phyloP scores from a whole-genome alignment of 1,140 invertebrate genomes.

The Ostrea denselamellosa region DNA sequence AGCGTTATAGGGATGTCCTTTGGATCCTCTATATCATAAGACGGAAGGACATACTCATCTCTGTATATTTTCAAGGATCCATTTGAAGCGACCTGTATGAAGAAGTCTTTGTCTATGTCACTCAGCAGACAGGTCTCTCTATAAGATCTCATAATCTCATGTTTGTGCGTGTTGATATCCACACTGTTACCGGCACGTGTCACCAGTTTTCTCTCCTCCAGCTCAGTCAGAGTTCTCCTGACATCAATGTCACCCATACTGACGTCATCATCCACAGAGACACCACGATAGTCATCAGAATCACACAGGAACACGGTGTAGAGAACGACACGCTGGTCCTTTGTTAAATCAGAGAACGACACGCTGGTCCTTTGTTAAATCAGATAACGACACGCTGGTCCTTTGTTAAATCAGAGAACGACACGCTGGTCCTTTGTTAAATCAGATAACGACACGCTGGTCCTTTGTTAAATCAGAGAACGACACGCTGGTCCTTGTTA shows the following conservation, averaged over 20 bases:
- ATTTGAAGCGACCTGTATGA: neutral
- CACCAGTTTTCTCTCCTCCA: neutral
- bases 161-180: neutral
- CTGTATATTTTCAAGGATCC: neutral
- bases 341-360: neutral
- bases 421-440: neutral
- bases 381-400: neutral
- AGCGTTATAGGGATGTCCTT: neutral
- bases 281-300: neutral
- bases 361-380: neutral
- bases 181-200: neutral
- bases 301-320: neutral
- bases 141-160: neutral
- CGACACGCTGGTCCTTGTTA: too few species aligned
- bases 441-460: neutral
- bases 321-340: neutral
- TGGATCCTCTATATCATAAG: neutral
- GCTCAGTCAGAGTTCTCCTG: neutral
- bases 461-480: neutral
- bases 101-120: neutral
- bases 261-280: neutral
- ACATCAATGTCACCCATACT: neutral
- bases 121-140: neutral
- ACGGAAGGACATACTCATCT: neutral
- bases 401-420: slow-evolving; percentile 3